Evolutionary conservation across 2,113 vertebrate genomes (phyloP), one percentile per base, ranked within the genome.

Genomic region (Nestor notabilis): DNA sequence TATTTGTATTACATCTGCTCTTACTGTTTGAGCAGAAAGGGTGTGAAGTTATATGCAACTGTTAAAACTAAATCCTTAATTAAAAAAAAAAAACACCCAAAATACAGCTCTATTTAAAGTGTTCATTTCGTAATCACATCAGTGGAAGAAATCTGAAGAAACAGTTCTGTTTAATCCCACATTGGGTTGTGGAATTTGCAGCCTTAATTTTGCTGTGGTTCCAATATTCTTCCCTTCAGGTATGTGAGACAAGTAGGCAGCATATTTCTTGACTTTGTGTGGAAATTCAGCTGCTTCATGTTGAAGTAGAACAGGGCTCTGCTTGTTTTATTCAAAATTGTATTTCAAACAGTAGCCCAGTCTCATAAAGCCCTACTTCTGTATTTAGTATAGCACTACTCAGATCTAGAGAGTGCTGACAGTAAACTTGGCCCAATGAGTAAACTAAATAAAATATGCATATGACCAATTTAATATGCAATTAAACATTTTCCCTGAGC

Each of bases 401-500:
- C 63, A 63, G 23, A 74, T 88, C 61, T 83, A 68, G 66, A 66
- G 83, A 82, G 37, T 47, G 41, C 63, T 91, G 66, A 90, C 71
- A 77, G 85, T 79, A 79, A 90, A 90, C 56, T 90, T 93, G 84
- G 44, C 78, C 76, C 65, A 91, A 91, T 87, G 82, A 95, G 75
- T 91, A 93, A 85, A 89, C 75, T 85, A 90, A 91, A 96, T 93
- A 82, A 94, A 95, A 90, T 71, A 93, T 94, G 82, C 53, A 31
- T 94, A 83, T 80, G 75, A 91, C 85, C 77, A 88, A 91, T 93
- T 93, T 95, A 94, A 93, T 95, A 91, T 90, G 82, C 85, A 94
- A 91, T 96, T 96, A 94, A 96, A 88, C 88, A 74, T 88, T 90
- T 96, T 94, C 75, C 75, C 53, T 77, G 84, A 93, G 84, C 75